Conservation (phyloP, 30 jellyfish, hydroid and myxozoan genomes). For the Turritopsis dohrnii region DNA sequence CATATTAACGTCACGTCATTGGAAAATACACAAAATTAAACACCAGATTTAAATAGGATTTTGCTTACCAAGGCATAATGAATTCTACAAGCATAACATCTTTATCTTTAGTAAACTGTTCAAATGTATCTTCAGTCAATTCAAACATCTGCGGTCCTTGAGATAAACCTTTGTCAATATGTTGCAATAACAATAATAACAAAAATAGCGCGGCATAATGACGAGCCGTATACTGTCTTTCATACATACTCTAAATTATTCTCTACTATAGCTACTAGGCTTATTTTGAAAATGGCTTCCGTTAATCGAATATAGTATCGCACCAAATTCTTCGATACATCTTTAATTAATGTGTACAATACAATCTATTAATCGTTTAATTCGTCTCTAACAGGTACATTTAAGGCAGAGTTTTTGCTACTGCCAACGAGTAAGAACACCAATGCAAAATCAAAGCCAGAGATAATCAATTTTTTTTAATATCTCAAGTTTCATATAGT, state of each 20-base stretch:
- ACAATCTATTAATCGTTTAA: neutral
- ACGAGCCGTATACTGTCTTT: neutral
- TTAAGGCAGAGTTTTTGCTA: neutral
- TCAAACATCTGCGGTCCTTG: slow-evolving; percentile 62
- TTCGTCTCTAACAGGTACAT: neutral
- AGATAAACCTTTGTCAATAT: slow-evolving; percentile 11
- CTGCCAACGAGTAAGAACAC: neutral
- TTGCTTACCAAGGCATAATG: slow-evolving; percentile 89
- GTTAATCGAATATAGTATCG: neutral
- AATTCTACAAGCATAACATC: slow-evolving; percentile 95
- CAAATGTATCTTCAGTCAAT: slow-evolving; percentile 65
- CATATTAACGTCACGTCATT: no score
- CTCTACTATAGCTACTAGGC: neutral
- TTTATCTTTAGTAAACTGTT: slow-evolving; percentile 83
- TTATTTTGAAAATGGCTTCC: no score
- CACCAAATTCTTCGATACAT: neutral
- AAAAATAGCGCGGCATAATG: neutral
- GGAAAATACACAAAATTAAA: no score
- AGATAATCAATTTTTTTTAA: neutral
- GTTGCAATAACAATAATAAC: neutral
- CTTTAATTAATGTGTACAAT: neutral
- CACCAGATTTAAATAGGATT: no score
- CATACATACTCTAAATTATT: neutral
- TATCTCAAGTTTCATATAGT: neutral
- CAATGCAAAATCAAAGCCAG: neutral